A percentile compares a stretch with the other conserved stretches of the same genome.
Evolutionary conservation across 30 jellyfish, hydroid and myxozoan species (phyloP).

Genomic region (Chironex yamaguchii): DNA sequence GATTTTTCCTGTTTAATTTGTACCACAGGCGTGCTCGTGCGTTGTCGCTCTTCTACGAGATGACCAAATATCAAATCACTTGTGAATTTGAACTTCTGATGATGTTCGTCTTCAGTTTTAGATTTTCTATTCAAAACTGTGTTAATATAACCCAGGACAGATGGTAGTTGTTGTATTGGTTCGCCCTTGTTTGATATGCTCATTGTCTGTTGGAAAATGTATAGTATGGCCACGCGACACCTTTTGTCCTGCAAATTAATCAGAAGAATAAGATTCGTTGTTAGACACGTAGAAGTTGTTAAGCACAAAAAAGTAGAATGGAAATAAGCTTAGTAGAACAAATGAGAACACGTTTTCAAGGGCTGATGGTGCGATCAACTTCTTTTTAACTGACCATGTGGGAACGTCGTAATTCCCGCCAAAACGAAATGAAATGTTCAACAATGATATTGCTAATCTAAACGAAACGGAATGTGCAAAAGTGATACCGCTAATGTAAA

Average conservation of each 20-base stretch:
- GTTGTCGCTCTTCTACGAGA: conserved; percentile 57
- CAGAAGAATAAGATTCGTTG: not conserved
- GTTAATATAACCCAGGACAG: not conserved
- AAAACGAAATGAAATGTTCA: too few species aligned
- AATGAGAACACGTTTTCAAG: not conserved
- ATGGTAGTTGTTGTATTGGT: not conserved
- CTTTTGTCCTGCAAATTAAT: not conserved
- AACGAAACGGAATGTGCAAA: too few species aligned
- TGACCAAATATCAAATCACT: conserved; percentile 88
- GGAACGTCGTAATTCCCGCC: too few species aligned
- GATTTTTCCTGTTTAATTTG: conserved; percentile 50
- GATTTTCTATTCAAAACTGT: not conserved
- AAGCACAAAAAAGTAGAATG: not conserved
- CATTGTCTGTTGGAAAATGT: not conserved
- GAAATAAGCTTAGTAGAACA: not conserved
- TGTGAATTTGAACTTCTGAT: conserved; percentile 73
- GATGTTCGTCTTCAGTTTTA: not conserved
- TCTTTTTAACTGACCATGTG: too few species aligned
- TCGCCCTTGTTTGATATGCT: not conserved
- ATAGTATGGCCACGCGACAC: not conserved
- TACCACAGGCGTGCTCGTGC: conserved; percentile 28
- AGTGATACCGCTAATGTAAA: too few species aligned
- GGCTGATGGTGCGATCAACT: too few species aligned
- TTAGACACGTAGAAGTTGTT: not conserved
- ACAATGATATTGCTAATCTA: too few species aligned